Percentiles rank a stretch among this genome's conserved stretches.
Evolutionary conservation across 1,140 invertebrate genomes (phyloP).

Genomic region (Cydia fagiglandana): DNA sequence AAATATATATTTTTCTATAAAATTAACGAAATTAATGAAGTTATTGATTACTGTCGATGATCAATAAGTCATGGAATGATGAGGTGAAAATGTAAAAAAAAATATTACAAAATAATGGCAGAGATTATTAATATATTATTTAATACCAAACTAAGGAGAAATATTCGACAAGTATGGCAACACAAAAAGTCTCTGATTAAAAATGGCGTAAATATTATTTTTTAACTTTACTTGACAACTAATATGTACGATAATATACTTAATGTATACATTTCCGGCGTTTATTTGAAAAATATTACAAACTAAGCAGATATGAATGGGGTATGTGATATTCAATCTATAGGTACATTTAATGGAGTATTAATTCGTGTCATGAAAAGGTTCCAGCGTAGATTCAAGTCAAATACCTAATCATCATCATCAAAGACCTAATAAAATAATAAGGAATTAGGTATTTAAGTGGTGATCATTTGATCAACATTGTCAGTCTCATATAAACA

Average conservation of each 20-base stretch:
- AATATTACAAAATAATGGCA: slow-evolving; percentile 17
- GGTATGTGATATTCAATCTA: slow-evolving; percentile 60
- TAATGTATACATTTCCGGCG: slow-evolving; percentile 37
- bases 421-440: neutral
- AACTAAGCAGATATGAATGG: slow-evolving; percentile 73
- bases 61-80: slow-evolving; percentile 8
- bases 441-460: neutral
- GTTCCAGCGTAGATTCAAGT: neutral
- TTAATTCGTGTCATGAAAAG: slow-evolving; percentile 29
- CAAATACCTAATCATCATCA: no score
- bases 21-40: neutral
- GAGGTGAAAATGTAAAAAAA: neutral
- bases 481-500: no score
- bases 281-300: slow-evolving; percentile 50
- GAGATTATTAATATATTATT: slow-evolving; percentile 16
- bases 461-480: no score
- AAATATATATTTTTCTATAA: neutral
- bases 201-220: slow-evolving; percentile 10
- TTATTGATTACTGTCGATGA: neutral
- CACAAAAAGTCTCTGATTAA: slow-evolving; percentile 8
- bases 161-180: slow-evolving; percentile 24
- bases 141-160: slow-evolving; percentile 26
- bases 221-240: neutral
- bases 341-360: slow-evolving; percentile 62
- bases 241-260: neutral